Evolutionary conservation across 2,797 vertebrate species (phyloP), one percentile per base, ranked within the genome.

Genomic region (Lutjanus argentimaculatus): DNA sequence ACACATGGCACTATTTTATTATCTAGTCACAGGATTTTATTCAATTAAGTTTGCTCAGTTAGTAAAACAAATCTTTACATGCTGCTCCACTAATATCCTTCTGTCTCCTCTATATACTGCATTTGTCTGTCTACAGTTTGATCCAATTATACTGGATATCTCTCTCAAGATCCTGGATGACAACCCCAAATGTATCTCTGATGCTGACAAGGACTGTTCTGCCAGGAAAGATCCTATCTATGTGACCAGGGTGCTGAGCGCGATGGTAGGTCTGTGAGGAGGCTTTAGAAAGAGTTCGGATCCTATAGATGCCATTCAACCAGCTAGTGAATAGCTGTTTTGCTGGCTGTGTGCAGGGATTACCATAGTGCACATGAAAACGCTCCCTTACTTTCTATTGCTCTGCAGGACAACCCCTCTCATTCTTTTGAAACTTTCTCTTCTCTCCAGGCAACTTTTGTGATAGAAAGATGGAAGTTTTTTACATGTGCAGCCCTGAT

Each of bases 161-260:
- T 97, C 97, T 86, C 91, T 98, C 55, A 89, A 86, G 68, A 90
- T 99, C 79, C 83, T 99, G 86, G 96, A 98, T 67, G 48, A 93
- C 42, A 98, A 96, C 91, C 97, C 96, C 15, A 97, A 97, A 25
- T 97, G 95, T 92, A 46, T 95, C 58, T 80, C 81, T 10, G 88
- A 97, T 7, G 91, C 96, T 1, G 72, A 92, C 75, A 57, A 83
- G 13, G 97, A 99, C 58, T 97, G 95, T 84, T 96, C 95, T 1
- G 92, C 88, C 17, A 95, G 97, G 82, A 95, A 90, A 0, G 94
- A 94, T 75, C 95, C 97, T 0, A 68, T 97, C 46, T 98, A 99
- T 1, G 93, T 99, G 21, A 95, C 96, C 91, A 94, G 97, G 57
- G 96, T 97, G 74, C 94, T 99, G 77, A 98, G 97, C 21, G 95